These are phyloP conservation scores for Chrosomus eos DNA, from an alignment of 2,797 vertebrate species.

Conservation along the genomic window DNA sequence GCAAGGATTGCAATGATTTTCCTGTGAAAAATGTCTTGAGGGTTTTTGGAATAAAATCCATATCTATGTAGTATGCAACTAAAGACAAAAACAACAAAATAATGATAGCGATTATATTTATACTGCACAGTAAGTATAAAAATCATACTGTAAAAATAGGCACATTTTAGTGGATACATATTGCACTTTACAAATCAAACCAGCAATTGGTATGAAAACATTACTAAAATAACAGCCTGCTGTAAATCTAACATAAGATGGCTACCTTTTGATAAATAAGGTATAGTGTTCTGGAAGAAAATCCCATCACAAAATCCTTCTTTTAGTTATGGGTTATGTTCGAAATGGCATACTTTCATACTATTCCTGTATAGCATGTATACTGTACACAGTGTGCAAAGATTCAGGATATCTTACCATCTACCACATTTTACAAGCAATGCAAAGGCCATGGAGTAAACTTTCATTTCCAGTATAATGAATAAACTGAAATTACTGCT, in stretches of 20 bases:
- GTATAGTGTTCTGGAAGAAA: neutral
- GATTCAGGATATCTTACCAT: neutral
- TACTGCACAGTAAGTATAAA: constrained; percentile 47
- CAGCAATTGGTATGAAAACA: constrained; percentile 16
- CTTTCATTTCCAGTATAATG: neutral
- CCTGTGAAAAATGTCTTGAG: neutral
- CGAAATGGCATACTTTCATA: neutral
- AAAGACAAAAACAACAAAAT: constrained; percentile 44
- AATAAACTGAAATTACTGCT: neutral
- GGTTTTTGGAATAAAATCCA: neutral
- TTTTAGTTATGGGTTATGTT: neutral
- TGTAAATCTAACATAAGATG: constrained; percentile 7
- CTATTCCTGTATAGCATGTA: neutral
- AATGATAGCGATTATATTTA: constrained; percentile 56
- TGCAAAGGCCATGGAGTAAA: neutral
- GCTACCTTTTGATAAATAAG: neutral
- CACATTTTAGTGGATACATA: constrained; percentile 75
- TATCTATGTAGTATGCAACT: neutral
- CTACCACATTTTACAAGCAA: neutral
- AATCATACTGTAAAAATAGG: constrained; percentile 67
- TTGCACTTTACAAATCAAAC: constrained; percentile 68
- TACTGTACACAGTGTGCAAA: neutral
- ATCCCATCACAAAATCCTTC: neutral
- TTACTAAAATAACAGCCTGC: constrained; percentile 7
- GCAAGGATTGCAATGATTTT: neutral